phyloP scores from a whole-genome alignment of 2,113 vertebrate genomes.

The Pitta sordida region DNA sequence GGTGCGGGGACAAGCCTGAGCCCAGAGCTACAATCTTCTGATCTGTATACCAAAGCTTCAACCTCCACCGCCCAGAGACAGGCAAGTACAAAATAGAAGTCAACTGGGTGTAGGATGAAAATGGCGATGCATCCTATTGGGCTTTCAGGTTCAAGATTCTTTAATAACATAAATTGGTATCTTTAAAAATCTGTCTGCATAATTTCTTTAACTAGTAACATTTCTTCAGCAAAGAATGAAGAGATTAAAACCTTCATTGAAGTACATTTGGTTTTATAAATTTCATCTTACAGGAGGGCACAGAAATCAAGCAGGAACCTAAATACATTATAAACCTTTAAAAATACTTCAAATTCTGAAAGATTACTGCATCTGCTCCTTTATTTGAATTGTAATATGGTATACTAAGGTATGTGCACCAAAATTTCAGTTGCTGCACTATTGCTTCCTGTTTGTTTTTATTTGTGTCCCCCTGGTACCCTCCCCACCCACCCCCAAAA shows the following conservation, averaged over 20 bases:
- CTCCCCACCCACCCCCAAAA: not conserved
- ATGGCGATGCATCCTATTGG: not conserved
- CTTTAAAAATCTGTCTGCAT: not conserved
- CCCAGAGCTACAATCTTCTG: not conserved
- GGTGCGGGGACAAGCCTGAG: not conserved
- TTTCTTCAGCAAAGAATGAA: not conserved
- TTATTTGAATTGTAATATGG: not conserved
- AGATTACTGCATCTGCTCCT: not conserved
- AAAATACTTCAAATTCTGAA: not conserved
- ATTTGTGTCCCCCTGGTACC: not conserved
- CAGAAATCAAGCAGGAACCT: not conserved
- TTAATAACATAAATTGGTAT: not conserved
- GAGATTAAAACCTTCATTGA: not conserved
- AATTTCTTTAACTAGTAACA: not conserved
- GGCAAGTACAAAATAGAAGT: not conserved
- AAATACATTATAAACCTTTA: not conserved
- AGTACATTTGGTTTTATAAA: not conserved
- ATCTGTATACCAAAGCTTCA: not conserved
- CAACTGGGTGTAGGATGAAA: not conserved
- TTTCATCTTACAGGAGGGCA: not conserved
- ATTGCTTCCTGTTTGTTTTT: not conserved
- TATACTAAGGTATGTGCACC: not conserved
- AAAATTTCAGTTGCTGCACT: not conserved
- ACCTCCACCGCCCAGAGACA: not conserved
- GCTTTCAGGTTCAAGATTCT: not conserved